Percentiles rank a stretch among this genome's conserved stretches.
Evolutionary conservation across 2,797 vertebrate species (phyloP).

Genomic region (Tragelaphus oryx): DNA sequence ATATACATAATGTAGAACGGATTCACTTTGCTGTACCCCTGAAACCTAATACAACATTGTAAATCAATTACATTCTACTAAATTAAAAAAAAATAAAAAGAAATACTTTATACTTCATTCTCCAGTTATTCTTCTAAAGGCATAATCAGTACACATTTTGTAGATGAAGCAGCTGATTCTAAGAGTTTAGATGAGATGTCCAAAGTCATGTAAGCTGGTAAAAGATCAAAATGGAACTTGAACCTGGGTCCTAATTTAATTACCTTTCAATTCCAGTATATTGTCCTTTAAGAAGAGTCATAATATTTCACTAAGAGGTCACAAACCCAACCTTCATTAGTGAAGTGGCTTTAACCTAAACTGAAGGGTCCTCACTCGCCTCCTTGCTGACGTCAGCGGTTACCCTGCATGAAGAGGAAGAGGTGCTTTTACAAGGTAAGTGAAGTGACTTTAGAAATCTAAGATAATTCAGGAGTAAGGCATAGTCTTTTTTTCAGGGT

Average conservation of each 20-base stretch:
- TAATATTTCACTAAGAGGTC: neutral
- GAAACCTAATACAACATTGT: neutral
- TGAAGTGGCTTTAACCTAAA: neutral
- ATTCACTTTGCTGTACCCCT: neutral
- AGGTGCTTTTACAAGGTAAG: neutral
- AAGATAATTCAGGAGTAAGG: neutral
- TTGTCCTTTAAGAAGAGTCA: neutral
- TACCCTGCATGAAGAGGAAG: neutral
- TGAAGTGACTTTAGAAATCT: neutral
- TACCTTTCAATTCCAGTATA: neutral
- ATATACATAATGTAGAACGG: neutral
- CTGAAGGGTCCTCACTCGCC: neutral
- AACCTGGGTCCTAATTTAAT: neutral
- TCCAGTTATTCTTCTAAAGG: neutral
- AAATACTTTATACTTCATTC: neutral
- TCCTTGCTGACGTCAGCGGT: neutral
- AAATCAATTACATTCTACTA: neutral
- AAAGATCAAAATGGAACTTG: slow-evolving; percentile 1
- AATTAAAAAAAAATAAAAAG: neutral
- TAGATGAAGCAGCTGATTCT: neutral
- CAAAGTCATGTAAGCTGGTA: neutral
- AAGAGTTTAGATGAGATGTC: neutral
- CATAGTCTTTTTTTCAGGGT: neutral
- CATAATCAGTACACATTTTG: neutral
- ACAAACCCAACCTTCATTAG: neutral